Evolutionary conservation across 2,113 vertebrate genomes (phyloP).

Genomic region (Pandion haliaetus): DNA sequence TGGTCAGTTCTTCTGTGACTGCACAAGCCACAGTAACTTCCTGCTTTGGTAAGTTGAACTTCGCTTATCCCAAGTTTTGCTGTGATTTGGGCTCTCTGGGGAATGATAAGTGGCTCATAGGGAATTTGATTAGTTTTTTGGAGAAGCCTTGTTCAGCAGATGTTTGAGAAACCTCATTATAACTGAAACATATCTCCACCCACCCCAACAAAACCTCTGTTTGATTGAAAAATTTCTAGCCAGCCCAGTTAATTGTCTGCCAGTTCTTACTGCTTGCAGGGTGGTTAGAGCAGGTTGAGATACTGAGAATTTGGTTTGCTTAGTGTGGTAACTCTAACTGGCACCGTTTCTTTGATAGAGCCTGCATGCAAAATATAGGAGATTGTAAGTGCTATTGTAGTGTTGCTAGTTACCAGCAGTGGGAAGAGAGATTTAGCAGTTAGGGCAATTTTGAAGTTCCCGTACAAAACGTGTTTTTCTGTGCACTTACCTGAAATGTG

Average conservation of each 20-base stretch:
- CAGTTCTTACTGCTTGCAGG: neutral
- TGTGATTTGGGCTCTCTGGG: neutral
- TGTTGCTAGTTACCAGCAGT: neutral
- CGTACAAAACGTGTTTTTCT: neutral
- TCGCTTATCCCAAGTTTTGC: neutral
- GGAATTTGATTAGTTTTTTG: neutral
- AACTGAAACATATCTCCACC: neutral
- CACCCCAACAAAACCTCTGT: neutral
- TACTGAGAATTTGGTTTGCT: neutral
- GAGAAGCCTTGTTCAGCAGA: neutral
- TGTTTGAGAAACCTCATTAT: neutral
- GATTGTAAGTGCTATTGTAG: neutral
- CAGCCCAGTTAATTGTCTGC: neutral
- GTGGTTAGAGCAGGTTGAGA: neutral
- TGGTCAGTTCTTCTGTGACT: neutral
- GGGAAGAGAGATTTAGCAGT: neutral
- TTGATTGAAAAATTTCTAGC: neutral
- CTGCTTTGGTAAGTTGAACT: neutral
- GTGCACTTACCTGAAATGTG: neutral
- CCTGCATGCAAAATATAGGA: neutral
- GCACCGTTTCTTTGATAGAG: rapidly evolving
- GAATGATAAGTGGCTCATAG: neutral
- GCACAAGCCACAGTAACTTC: neutral
- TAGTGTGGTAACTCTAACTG: neutral
- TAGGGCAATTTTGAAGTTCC: neutral